A percentile compares a stretch with the other conserved stretches of the same genome.
These are phyloP conservation scores for Lasioglossum calceatum DNA, from an alignment of 2,888 invertebrate genomes.

Conservation along the genomic window DNA sequence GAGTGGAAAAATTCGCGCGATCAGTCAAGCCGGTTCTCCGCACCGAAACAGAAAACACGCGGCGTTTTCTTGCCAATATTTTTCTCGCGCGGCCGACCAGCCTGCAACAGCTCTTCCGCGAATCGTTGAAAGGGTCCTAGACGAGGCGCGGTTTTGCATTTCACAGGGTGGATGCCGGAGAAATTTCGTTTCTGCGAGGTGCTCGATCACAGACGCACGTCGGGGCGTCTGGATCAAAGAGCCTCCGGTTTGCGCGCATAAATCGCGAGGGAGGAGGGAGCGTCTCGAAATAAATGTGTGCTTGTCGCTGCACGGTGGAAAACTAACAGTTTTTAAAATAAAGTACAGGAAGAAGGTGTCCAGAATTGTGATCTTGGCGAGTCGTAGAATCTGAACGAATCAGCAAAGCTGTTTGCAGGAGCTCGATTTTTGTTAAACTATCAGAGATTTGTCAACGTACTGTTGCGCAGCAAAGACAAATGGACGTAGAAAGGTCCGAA, in stretches of 20 bases:
- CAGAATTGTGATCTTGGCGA: neutral
- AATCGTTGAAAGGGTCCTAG: neutral
- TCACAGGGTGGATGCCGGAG: neutral
- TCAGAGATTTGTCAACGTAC: neutral
- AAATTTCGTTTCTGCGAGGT: neutral
- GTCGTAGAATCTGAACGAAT: no score
- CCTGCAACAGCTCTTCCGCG: neutral
- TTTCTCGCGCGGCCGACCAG: neutral
- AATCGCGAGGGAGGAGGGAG: neutral
- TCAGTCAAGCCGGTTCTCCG: neutral
- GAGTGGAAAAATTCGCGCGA: neutral
- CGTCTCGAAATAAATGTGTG: neutral
- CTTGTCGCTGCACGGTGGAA: no score
- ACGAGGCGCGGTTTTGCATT: neutral
- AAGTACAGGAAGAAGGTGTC: no score
- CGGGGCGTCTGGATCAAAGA: neutral
- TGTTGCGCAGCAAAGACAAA: neutral
- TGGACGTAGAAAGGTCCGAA: neutral
- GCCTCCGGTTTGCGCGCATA: neutral
- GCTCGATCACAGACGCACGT: neutral
- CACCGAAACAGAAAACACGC: neutral
- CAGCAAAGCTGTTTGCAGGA: neutral
- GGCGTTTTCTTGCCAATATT: conserved; percentile 1
- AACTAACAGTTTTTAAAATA: neutral
- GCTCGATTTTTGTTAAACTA: neutral